Percentiles rank a stretch among this genome's conserved stretches.
These are phyloP conservation scores for Nothura maculosa DNA, from an alignment of 2,797 vertebrate species.

Conservation along the genomic window DNA sequence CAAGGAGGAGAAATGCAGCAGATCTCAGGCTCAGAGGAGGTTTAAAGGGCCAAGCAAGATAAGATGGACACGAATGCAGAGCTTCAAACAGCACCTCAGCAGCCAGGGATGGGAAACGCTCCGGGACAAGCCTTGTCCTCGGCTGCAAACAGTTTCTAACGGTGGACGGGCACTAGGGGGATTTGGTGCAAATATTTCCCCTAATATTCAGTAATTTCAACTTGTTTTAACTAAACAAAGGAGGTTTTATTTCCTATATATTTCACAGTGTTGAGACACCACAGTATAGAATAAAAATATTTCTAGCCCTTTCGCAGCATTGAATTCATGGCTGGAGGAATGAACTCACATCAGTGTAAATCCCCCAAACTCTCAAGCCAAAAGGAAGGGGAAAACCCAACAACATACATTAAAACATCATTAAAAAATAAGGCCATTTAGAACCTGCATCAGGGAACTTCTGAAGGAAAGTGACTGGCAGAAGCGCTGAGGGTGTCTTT, in stretches of 20 bases:
- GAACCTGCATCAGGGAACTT: conserved; percentile 1
- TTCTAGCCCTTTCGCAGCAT: neutral
- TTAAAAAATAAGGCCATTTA: conserved; percentile 29
- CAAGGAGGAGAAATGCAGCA: neutral
- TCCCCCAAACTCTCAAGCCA: neutral
- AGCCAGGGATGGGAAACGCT: neutral
- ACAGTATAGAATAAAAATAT: neutral
- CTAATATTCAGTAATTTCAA: neutral
- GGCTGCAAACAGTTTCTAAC: neutral
- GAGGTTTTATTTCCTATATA: neutral
- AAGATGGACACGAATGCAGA: neutral
- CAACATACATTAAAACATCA: neutral
- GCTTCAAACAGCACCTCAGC: neutral
- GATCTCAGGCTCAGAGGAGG: neutral
- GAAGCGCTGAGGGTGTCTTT: conserved; percentile 2
- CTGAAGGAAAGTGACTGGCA: neutral
- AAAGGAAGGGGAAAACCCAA: neutral
- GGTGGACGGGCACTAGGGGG: neutral
- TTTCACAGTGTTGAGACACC: conserved; percentile 3
- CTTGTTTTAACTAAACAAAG: neutral
- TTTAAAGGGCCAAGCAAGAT: neutral
- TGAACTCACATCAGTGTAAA: conserved; percentile 13
- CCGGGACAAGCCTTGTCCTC: neutral
- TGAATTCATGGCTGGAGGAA: conserved; percentile 12
- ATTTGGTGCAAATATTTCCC: neutral